Evolutionary conservation across 2,888 invertebrate genomes (phyloP).

Genomic region (Empis livida): DNA sequence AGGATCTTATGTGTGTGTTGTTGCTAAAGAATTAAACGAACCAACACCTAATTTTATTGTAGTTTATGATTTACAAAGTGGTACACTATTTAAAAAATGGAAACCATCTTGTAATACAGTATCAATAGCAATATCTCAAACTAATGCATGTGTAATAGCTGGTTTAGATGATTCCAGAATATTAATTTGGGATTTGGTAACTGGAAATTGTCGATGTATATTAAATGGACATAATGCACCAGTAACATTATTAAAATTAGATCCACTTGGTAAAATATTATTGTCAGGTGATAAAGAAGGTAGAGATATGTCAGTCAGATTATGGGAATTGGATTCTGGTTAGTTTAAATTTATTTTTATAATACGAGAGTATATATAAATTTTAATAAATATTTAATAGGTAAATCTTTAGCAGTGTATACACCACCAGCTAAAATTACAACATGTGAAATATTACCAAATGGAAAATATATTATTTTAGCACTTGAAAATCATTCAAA

Average conservation of each 20-base stretch:
- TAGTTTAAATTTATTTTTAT: neutral
- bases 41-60: constrained; percentile 79
- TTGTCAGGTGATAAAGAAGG: constrained; percentile 61
- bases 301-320: constrained; percentile 58
- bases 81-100: constrained; percentile 84
- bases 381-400: constrained; percentile 32
- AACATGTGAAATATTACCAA: constrained; percentile 62
- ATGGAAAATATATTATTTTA: constrained; percentile 56
- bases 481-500: constrained; percentile 53
- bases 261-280: constrained; percentile 57
- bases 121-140: constrained; percentile 73
- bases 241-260: constrained; percentile 57
- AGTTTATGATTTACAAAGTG: constrained; percentile 80
- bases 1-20: constrained; percentile 63
- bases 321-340: constrained; percentile 75
- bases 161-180: constrained; percentile 72
- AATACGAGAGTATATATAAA: neutral
- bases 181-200: constrained; percentile 75
- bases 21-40: constrained; percentile 55
- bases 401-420: constrained; percentile 64
- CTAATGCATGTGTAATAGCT: constrained; percentile 70
- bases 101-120: constrained; percentile 74
- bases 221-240: constrained; percentile 68
- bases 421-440: constrained; percentile 61
- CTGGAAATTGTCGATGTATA: constrained; percentile 66